Conservation (phyloP, 1,140 invertebrate genomes). For the Nephila pilipes region DNA sequence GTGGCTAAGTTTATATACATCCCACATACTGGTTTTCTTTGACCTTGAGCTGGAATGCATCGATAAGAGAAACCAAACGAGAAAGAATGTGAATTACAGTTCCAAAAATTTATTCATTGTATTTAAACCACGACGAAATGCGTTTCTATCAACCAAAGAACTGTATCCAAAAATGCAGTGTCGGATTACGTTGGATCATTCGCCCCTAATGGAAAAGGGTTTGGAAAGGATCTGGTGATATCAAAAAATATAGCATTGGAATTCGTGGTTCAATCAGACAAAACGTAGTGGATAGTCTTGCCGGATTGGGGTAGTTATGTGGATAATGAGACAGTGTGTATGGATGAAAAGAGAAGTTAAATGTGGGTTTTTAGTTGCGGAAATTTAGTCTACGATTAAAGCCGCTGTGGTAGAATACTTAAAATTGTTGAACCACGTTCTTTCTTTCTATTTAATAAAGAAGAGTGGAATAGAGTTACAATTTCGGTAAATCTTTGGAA, state of each 20-base stretch:
- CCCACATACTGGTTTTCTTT: not conserved
- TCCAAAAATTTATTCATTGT: slow-evolving; percentile 40
- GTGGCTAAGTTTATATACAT: not conserved
- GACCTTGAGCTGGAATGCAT: not conserved
- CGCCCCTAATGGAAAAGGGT: slow-evolving; percentile 51
- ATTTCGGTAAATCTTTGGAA: too few species aligned
- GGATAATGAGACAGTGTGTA: slow-evolving; percentile 10
- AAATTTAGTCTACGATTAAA: not conserved
- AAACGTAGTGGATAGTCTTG: not conserved
- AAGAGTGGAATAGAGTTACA: too few species aligned
- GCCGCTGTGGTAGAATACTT: not conserved
- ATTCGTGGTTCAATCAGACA: slow-evolving; percentile 37
- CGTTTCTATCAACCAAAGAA: too few species aligned
- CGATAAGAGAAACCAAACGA: not conserved
- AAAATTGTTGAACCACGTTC: not conserved
- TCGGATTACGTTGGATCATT: slow-evolving; percentile 7
- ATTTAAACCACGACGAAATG: slow-evolving; percentile 35
- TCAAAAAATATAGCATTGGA: slow-evolving; percentile 43
- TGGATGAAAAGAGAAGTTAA: not conserved
- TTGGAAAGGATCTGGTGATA: slow-evolving; percentile 29
- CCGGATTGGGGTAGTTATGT: not conserved
- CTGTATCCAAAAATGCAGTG: not conserved
- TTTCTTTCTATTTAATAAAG: not conserved
- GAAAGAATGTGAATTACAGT: slow-evolving; percentile 17
- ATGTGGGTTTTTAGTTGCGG: not conserved